Conservation (phyloP, 2,797 vertebrate species). For the Xiphophorus birchmanni region DNA sequence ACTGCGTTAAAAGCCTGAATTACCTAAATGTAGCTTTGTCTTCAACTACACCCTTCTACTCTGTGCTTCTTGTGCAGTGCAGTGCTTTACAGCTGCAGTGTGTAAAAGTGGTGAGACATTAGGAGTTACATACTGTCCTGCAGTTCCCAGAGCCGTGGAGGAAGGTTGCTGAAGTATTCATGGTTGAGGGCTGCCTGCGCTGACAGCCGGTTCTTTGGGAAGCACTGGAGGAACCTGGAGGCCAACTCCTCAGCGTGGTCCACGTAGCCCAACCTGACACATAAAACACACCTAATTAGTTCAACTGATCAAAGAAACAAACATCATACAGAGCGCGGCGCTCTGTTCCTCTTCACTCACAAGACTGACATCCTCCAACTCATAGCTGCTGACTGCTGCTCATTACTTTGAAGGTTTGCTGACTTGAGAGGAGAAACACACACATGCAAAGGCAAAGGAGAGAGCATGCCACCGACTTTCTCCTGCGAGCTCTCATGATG, state of each 20-base stretch:
- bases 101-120: background rate
- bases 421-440: conserved; percentile 11
- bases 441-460: background rate
- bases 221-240: conserved; percentile 95
- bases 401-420: conserved; percentile 8
- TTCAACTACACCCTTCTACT: background rate
- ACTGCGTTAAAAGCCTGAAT: background rate
- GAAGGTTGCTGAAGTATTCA: conserved; percentile 94
- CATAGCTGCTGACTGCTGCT: conserved; percentile 8
- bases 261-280: conserved; percentile 88
- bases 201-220: conserved; percentile 96
- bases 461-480: background rate
- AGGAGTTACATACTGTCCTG: conserved; percentile 88
- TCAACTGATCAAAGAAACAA: background rate
- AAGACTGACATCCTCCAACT: background rate
- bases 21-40: background rate
- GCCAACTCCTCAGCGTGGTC: conserved; percentile 95
- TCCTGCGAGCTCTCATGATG: background rate
- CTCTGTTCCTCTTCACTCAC: conserved; percentile 19
- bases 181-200: conserved; percentile 93
- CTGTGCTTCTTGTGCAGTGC: background rate
- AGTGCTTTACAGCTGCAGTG: background rate
- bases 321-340: background rate
- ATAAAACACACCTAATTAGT: conserved; percentile 24
- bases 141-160: conserved; percentile 94